Evolutionary conservation across 1,140 invertebrate species (phyloP).

Genomic region (Microplitis demolitor): DNA sequence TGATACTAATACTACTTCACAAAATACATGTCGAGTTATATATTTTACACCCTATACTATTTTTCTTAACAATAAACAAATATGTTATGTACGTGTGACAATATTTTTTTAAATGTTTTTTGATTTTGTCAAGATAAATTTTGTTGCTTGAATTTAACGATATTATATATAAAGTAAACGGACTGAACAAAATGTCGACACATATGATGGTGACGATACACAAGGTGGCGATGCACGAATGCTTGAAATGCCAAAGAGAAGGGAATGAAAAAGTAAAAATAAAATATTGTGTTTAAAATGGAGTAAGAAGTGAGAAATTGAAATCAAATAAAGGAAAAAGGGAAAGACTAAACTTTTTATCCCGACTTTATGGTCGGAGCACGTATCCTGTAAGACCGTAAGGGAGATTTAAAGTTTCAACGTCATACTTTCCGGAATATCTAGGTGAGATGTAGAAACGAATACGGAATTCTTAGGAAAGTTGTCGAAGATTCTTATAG

Average conservation of each 20-base stretch:
- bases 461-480: conserved; percentile 19
- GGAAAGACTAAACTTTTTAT: conserved; percentile 24
- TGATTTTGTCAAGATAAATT: too few relatives aligned
- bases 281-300: background rate
- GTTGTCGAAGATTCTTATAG: background rate
- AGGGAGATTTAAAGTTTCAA: conserved; percentile 24
- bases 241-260: background rate
- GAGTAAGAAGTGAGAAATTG: background rate
- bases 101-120: too few relatives aligned
- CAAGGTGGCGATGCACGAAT: too few relatives aligned
- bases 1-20: conserved; percentile 5
- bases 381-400: background rate
- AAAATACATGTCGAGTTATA: conserved; percentile 18
- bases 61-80: conserved; percentile 22
- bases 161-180: too few relatives aligned
- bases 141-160: too few relatives aligned
- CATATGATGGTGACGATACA: too few relatives aligned
- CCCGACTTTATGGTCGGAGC: background rate
- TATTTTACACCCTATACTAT: conserved; percentile 48
- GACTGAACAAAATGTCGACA: too few relatives aligned
- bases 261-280: background rate
- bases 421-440: conserved; percentile 21
- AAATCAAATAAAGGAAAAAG: conserved; percentile 26
- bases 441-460: conserved; percentile 18
- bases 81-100: too few relatives aligned